Evolutionary conservation across 2,113 vertebrate genomes (phyloP).

Genomic region (Pseudorasbora parva): DNA sequence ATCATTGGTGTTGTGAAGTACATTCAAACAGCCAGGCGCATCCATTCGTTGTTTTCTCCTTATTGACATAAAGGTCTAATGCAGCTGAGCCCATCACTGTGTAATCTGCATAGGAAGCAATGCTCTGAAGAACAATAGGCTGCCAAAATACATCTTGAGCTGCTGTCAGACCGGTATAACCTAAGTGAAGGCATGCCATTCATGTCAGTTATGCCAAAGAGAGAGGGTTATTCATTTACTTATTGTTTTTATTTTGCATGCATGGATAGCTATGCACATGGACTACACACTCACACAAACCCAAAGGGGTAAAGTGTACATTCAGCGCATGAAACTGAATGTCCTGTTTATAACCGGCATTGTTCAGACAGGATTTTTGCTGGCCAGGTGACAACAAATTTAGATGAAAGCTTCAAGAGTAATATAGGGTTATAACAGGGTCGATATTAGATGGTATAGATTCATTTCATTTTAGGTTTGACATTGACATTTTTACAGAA

Average conservation of each 20-base stretch:
- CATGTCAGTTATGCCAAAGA: not conserved
- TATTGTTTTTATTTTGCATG: not conserved
- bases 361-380: slow-evolving; percentile 4
- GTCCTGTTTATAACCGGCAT: slow-evolving; percentile 3
- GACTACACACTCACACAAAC: slow-evolving; percentile 45
- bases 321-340: slow-evolving; percentile 52
- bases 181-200: slow-evolving; percentile 19
- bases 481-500: not conserved
- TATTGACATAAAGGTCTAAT: slow-evolving; percentile 18
- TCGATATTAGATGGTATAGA: not conserved
- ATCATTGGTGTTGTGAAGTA: not conserved
- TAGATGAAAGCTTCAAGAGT: not conserved
- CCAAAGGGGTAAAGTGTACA: slow-evolving; percentile 23
- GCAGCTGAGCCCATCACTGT: slow-evolving; percentile 24
- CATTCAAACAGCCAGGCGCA: not conserved
- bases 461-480: not conserved
- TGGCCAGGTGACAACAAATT: not conserved
- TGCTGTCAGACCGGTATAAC: slow-evolving; percentile 55
- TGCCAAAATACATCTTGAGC: slow-evolving; percentile 32
- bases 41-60: not conserved
- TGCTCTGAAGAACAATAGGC: slow-evolving; percentile 32
- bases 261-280: not conserved
- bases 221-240: not conserved
- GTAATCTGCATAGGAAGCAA: slow-evolving; percentile 28
- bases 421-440: not conserved